Base-by-base conservation (phyloP, 2,113 vertebrate species). In the Pimephales promelas region DNA sequence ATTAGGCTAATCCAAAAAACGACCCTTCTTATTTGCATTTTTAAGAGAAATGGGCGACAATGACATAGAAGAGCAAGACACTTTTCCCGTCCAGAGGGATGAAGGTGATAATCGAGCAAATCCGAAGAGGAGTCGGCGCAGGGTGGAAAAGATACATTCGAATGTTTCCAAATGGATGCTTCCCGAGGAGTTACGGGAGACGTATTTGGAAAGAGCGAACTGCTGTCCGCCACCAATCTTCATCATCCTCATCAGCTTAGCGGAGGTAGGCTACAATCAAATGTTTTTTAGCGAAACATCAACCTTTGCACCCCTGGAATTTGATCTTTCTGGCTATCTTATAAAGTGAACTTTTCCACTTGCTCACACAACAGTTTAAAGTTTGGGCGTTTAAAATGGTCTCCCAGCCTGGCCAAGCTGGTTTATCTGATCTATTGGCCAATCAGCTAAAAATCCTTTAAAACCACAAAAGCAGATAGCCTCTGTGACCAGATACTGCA, bases 161-260 rank as follows among this genome's bases (percentile, higher is more conserved):
- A 62, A 90, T 0, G 81, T 98, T 74, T 96, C 96, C 49, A 94
- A 83, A 68, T 98, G 95, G 95, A 95, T 98, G 95, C 96, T 98
- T 45, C 96, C 96, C 0, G 92, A 93, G 61, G 79, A 92, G 0
- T 11, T 28, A 2, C 93, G 92, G 20, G 83, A 84, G 75, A 91
- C 36, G 0, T 97, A 98, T 84, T 13, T 96, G 72, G 94, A 96
- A 70, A 92, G 96, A 10, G 93, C 96, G 49, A 97, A 94, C 92
- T 98, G 97, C 90, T 90, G 94, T 36, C 96, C 96, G 0, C 97
- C 96, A 0, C 96, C 97, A 0, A 83, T 98, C 83, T 98, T 97
- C 92, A 96, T 98, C 89, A 94, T 97, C 86, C 90, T 91, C 70
- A 81, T 97, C 93, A 98, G 96, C 80, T 88, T 97, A 31, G 94